phyloP scores from a whole-genome alignment of 2,113 vertebrate species.

The Camelus dromedarius region DNA sequence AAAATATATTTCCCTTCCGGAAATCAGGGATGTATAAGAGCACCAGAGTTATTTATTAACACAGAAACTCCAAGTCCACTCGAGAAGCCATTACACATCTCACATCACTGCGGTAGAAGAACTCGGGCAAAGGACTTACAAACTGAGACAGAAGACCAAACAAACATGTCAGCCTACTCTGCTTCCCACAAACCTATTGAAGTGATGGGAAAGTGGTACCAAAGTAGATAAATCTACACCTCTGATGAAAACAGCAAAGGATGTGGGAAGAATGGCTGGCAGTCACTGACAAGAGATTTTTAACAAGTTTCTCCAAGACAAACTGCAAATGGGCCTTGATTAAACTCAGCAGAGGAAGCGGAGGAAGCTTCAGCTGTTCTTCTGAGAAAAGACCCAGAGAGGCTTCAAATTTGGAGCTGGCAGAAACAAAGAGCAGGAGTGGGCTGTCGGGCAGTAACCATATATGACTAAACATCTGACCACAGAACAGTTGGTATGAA shows the following conservation, averaged over 20 bases:
- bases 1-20: not conserved
- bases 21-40: not conserved
- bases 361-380: not conserved
- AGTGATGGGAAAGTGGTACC: not conserved
- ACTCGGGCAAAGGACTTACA: not conserved
- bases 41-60: not conserved
- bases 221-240: not conserved
- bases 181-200: not conserved
- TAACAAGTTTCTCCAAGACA: not conserved
- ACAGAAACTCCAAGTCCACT: not conserved
- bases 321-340: not conserved
- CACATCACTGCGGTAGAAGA: not conserved
- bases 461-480: not conserved
- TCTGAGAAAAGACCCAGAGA: not conserved
- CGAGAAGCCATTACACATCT: not conserved
- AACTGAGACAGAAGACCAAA: not conserved
- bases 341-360: not conserved
- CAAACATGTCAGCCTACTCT: not conserved
- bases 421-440: not conserved
- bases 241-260: not conserved
- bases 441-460: not conserved
- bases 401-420: not conserved
- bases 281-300: not conserved
- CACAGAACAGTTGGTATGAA: not conserved
- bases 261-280: not conserved